Evolutionary conservation across 2,797 vertebrate species (phyloP).

Genomic region (Rhadinocentrus ornatus): DNA sequence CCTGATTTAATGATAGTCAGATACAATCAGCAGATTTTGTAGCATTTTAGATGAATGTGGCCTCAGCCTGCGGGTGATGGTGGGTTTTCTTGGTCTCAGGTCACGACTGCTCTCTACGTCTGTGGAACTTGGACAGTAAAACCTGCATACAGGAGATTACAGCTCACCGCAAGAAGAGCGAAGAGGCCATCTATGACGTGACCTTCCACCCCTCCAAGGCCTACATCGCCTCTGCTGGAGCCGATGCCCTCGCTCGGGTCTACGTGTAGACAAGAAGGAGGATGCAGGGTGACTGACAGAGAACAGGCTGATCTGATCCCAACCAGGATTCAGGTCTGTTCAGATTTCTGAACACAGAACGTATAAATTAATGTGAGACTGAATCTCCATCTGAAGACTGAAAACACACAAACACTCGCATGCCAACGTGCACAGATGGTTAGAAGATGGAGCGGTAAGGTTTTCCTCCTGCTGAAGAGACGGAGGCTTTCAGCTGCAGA

Average conservation of each 20-base stretch:
- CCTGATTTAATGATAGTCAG: too few species aligned
- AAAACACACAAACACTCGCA: not conserved
- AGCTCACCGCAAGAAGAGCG: slow-evolving; percentile 97
- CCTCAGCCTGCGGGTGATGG: too few species aligned
- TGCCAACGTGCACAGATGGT: not conserved
- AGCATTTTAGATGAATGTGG: too few species aligned
- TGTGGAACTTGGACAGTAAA: slow-evolving; percentile 99
- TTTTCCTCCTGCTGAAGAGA: slow-evolving; percentile 9
- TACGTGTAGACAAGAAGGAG: slow-evolving; percentile 87
- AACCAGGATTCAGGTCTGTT: slow-evolving; percentile 60
- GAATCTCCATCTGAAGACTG: slow-evolving; percentile 15
- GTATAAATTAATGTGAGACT: slow-evolving; percentile 23
- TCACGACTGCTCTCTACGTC: slow-evolving; percentile 97
- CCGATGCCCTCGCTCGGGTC: slow-evolving; percentile 97
- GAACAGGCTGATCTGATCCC: slow-evolving; percentile 20
- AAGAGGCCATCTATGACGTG: slow-evolving; percentile 98
- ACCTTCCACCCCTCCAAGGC: slow-evolving; percentile 99
- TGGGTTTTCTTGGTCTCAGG: slow-evolving; percentile 75
- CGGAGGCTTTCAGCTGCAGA: slow-evolving; percentile 27
- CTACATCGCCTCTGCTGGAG: slow-evolving; percentile 97
- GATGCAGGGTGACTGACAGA: slow-evolving; percentile 12
- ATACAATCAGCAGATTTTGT: too few species aligned
- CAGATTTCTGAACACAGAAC: slow-evolving; percentile 53
- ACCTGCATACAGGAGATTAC: slow-evolving; percentile 99
- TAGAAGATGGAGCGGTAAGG: not conserved